These are phyloP conservation scores for Morphnarchus princeps DNA, from an alignment of 2,113 vertebrate genomes.

Conservation along the genomic window DNA sequence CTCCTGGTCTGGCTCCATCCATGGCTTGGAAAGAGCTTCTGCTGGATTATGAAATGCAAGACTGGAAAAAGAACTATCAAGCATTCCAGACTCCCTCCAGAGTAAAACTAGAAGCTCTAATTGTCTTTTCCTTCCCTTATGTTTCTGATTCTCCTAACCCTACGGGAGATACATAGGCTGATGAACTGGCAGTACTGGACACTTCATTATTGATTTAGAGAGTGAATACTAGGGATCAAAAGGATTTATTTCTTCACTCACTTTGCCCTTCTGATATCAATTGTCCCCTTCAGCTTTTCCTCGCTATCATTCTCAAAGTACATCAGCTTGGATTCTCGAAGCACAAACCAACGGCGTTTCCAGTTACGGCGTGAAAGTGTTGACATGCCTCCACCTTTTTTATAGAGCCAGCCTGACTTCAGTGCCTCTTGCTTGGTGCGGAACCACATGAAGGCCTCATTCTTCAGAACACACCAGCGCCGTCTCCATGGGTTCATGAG, in stretches of 20 bases:
- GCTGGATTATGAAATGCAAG: background rate
- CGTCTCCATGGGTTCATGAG: slow-evolving; percentile 90
- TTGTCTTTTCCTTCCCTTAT: background rate
- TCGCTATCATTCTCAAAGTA: slow-evolving; percentile 92
- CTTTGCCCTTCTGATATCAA: slow-evolving; percentile 88
- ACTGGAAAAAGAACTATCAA: background rate
- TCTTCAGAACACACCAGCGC: slow-evolving; percentile 90
- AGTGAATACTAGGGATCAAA: background rate
- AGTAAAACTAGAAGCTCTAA: background rate
- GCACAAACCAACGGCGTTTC: slow-evolving; percentile 94
- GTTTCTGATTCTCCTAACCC: background rate
- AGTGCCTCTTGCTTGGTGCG: slow-evolving; percentile 88
- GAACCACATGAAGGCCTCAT: slow-evolving; percentile 92
- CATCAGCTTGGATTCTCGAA: slow-evolving; percentile 89
- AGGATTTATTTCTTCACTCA: slow-evolving; percentile 38
- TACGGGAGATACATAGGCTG: background rate
- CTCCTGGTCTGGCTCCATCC: slow-evolving; percentile 21
- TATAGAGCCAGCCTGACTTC: slow-evolving; percentile 91
- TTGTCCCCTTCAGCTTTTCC: slow-evolving; percentile 90
- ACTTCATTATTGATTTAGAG: background rate
- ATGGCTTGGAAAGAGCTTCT: background rate
- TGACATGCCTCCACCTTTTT: slow-evolving; percentile 90
- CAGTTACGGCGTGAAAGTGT: slow-evolving; percentile 91
- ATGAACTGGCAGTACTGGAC: background rate
- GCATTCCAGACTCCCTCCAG: background rate